Percentiles rank a stretch among this genome's conserved stretches.
Conservation (phyloP, 2,113 vertebrate genomes). For the Labrus mixtus region DNA sequence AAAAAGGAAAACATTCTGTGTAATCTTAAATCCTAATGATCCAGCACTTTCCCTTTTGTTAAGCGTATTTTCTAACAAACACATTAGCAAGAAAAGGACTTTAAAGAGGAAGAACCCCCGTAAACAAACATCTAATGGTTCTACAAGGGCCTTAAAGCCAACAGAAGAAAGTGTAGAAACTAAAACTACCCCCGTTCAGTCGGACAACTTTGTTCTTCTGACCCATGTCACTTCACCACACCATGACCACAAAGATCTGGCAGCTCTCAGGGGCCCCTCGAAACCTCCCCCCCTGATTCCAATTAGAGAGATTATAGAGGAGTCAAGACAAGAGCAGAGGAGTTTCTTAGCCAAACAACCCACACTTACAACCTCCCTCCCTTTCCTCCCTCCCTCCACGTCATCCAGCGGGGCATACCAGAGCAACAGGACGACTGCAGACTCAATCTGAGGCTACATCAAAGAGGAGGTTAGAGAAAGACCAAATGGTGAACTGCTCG, state of each 20-base stretch:
- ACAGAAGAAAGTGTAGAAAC: constrained; percentile 10
- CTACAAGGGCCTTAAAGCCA: background rate
- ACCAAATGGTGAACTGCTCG: constrained; percentile 49
- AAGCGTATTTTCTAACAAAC: constrained; percentile 26
- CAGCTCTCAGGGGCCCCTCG: constrained; percentile 57
- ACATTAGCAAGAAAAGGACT: constrained; percentile 1
- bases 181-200: constrained; percentile 14
- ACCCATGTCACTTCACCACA: constrained; percentile 59
- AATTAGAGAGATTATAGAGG: constrained; percentile 74
- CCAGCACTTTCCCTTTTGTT: constrained; percentile 29
- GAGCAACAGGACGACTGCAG: constrained; percentile 56
- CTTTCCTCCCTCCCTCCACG: background rate
- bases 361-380: background rate
- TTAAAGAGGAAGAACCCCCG: constrained; percentile 27
- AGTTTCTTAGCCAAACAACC: constrained; percentile 52
- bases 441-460: constrained; percentile 53
- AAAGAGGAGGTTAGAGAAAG: constrained; percentile 51
- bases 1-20: background rate
- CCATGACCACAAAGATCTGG: constrained; percentile 62
- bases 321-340: constrained; percentile 69
- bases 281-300: constrained; percentile 40
- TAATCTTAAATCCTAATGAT: background rate
- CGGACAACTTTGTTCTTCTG: constrained; percentile 21
- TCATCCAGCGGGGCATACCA: constrained; percentile 69
- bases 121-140: constrained; percentile 38